phyloP scores from a whole-genome alignment of 2,113 vertebrate genomes.

The Poeciliopsis turrubarensis region DNA sequence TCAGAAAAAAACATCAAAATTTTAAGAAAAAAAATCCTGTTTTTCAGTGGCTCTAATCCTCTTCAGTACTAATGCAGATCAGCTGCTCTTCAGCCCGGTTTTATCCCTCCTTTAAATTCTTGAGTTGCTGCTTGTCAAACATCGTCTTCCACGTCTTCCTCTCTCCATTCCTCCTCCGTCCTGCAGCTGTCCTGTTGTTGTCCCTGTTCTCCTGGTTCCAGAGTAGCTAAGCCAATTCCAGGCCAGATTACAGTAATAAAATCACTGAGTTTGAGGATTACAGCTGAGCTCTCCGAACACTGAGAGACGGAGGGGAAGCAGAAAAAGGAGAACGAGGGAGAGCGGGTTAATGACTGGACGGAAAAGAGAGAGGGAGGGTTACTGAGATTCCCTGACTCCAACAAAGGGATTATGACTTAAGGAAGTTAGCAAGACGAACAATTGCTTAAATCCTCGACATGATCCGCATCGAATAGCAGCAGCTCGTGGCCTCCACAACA shows the following conservation, averaged over 20 bases:
- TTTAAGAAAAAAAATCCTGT: too few species aligned
- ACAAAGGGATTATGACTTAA: neutral
- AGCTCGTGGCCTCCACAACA: too few species aligned
- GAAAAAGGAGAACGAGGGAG: conserved; percentile 33
- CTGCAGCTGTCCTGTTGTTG: neutral
- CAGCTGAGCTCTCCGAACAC: conserved; percentile 57
- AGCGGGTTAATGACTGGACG: neutral
- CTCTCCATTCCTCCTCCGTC: neutral
- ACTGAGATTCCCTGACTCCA: neutral
- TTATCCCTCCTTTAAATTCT: too few species aligned
- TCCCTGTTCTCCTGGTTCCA: neutral
- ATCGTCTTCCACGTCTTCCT: neutral
- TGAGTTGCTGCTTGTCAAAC: neutral
- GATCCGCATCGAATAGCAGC: neutral
- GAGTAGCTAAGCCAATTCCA: neutral
- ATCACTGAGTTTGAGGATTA: conserved; percentile 74
- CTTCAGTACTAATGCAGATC: too few species aligned
- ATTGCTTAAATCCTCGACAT: neutral
- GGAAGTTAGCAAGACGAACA: neutral
- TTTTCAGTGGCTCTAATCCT: too few species aligned
- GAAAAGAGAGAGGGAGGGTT: neutral
- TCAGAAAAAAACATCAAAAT: too few species aligned
- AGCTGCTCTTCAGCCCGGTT: too few species aligned
- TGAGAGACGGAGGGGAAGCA: conserved; percentile 25
- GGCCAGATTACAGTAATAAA: conserved; percentile 55